Evolutionary conservation across 2,797 vertebrate species (phyloP).

Genomic region (Clarias platycephalus): DNA sequence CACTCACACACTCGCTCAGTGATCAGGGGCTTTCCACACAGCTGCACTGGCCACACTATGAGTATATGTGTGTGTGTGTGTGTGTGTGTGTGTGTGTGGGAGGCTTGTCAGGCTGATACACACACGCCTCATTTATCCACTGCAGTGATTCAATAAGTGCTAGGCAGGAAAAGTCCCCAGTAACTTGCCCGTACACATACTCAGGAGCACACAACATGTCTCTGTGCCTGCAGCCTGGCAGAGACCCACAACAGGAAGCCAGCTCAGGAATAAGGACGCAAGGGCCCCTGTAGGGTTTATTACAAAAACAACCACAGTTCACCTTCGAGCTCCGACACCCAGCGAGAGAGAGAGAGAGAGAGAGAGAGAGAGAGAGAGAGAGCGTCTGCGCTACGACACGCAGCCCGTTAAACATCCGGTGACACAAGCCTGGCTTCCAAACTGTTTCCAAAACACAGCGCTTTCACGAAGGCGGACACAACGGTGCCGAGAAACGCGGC

Average conservation of each 20-base stretch:
- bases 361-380: too few species aligned
- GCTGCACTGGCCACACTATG: slow-evolving; percentile 41
- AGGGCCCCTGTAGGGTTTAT: slow-evolving; percentile 23
- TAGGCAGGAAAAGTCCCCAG: slow-evolving; percentile 38
- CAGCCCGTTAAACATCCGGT: neutral
- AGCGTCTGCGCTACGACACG: neutral
- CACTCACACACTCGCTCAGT: slow-evolving; percentile 24
- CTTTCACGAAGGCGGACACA: too few species aligned
- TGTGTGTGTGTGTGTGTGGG: too few species aligned
- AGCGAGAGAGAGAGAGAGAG: too few species aligned
- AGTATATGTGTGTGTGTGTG: too few species aligned
- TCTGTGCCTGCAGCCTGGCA: slow-evolving; percentile 25
- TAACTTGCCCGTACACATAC: slow-evolving; percentile 36
- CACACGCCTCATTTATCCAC: slow-evolving; percentile 5
- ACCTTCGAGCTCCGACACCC: neutral
- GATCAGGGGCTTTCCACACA: slow-evolving; percentile 49
- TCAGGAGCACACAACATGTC: slow-evolving; percentile 11
- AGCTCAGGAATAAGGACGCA: slow-evolving; percentile 6
- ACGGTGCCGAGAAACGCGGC: neutral
- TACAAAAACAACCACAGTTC: neutral
- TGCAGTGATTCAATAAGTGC: slow-evolving; percentile 41
- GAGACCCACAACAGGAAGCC: slow-evolving; percentile 26
- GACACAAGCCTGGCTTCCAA: neutral
- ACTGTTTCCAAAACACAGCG: neutral
- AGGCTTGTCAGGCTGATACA: neutral